Conservation (phyloP, 2,797 vertebrate genomes). For the Leptoclinus maculatus region DNA sequence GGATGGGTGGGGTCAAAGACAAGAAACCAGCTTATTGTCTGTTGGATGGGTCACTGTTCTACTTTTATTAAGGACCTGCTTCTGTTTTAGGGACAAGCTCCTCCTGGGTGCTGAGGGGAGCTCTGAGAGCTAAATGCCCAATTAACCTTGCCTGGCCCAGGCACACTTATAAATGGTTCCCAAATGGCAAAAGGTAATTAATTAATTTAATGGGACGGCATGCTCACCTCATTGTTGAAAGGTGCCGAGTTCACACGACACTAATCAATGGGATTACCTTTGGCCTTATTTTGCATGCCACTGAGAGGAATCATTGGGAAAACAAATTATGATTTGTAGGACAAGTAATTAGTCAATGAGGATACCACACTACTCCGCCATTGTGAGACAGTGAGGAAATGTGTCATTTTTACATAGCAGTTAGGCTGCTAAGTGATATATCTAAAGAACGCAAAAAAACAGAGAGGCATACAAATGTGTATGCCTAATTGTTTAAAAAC, state of each 20-base stretch:
- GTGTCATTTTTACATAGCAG: conserved; percentile 18
- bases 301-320: conserved; percentile 59
- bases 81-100: conserved; percentile 80
- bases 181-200: conserved; percentile 81
- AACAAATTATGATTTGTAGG: conserved; percentile 74
- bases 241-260: conserved; percentile 73
- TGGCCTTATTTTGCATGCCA: conserved; percentile 73
- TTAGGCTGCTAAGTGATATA: not conserved
- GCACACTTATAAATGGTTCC: conserved; percentile 83
- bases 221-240: conserved; percentile 78
- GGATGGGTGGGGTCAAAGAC: conserved; percentile 61
- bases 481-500: not conserved
- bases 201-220: conserved; percentile 80
- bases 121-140: conserved; percentile 79
- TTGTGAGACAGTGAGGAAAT: conserved; percentile 13
- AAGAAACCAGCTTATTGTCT: conserved; percentile 56
- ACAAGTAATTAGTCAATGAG: conserved; percentile 65
- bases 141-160: conserved; percentile 85
- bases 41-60: conserved; percentile 76
- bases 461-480: not conserved
- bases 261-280: conserved; percentile 79
- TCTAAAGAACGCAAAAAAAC: not conserved
- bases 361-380: conserved; percentile 32
- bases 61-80: conserved; percentile 75
- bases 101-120: conserved; percentile 76